Base-by-base conservation (phyloP, 1,140 invertebrate species). In the Halyomorpha halys region DNA sequence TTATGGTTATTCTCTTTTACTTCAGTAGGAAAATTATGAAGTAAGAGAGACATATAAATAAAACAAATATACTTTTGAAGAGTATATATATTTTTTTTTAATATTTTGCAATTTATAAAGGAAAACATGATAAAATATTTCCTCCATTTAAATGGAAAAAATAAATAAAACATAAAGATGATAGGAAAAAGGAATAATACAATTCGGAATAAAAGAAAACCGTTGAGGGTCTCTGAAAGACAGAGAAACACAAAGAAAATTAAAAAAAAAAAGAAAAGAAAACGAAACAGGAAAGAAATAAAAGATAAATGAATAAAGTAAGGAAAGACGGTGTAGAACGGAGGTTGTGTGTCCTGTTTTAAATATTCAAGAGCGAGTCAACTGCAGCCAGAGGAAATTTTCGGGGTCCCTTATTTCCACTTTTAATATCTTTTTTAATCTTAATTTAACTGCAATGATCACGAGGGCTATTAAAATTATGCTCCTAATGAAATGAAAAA, bases 241-340 rank as follows among this genome's bases (percentile, higher is more conserved):
- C 34, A 39, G 34, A 49, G 47, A 49, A 49, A 49, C 21, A 49
- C 9, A 49, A 49, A 21, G 16, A 49, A 19, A 49, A 49, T 49
- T 49, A 49, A 49, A 49, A 49, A 49, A 30, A 49, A n/a, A 49
- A 49, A n/a, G 47, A 18, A 49, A 47, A 47, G 45, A 49, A 19
- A 49, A 39, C 34, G 13, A 49, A 49, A 19, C 6, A 49, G 21
- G 47, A 13, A 49, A 49, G 34, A 49, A 49, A 19, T 19, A 49
- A 49, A 21, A 21, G 21, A 49, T 49, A 49, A 49, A 49, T 49
- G 47, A 49, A 49, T 49, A 49, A 49, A 49, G 11, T 19, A 49
- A 16, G 47, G 13, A 39, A 39, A 49, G 47, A 49, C 47, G n/a
- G n/a, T 49, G n/a, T 18, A 11, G 21, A 49, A 49, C 1, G 47